Base-by-base conservation (phyloP, 2,113 vertebrate genomes). In the Catharus minimus region DNA sequence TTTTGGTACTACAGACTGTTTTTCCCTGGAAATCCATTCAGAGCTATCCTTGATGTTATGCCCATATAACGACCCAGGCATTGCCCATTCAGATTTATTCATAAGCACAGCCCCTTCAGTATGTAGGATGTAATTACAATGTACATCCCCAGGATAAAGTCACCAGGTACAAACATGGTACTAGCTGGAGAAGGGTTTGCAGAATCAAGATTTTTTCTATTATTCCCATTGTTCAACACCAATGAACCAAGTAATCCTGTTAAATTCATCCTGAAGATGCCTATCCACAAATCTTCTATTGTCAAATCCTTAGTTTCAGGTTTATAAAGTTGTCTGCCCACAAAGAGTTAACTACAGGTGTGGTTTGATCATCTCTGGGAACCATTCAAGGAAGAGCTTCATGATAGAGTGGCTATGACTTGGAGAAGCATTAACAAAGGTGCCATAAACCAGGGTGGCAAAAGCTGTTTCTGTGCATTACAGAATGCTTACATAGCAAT, bases 361-460 rank as follows among this genome's bases (percentile, higher is more conserved):
- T 71, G 36, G 44, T 67, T 32, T 68, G 23, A 83, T 53, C 20
- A 68, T 41, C 33, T 83, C 53, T 65, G 49, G 19, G 36, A 89
- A 30, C 65, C 1, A 5, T 27, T 94, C 65, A 75, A 56, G 32
- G 28, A 75, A 91, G 39, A 71, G 11, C 44, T 69, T 69, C 38
- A 27, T 15, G 32, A 65, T 3, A 64, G 21, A 58, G 49, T 30
- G 57, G 13, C 21, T 55, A 26, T 10, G 39, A 39, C n/a, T 38
- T 86, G 53, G 41, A 71, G 58, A 93, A 92, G 43, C 41, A 79
- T 82, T 86, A 87, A 84, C 20, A 60, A n/a, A 89, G 71, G 24
- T 67, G 47, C 28, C 68, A 83, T 33, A 77, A 86, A 74, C 9
- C 11, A 81, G 38, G 32, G 65, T 53, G 69, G 80, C 68, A 92